Evolutionary conservation across 2,888 invertebrate genomes (phyloP), one percentile per base, ranked within the genome.

Genomic region (Dyspetes luteomarginatus): DNA sequence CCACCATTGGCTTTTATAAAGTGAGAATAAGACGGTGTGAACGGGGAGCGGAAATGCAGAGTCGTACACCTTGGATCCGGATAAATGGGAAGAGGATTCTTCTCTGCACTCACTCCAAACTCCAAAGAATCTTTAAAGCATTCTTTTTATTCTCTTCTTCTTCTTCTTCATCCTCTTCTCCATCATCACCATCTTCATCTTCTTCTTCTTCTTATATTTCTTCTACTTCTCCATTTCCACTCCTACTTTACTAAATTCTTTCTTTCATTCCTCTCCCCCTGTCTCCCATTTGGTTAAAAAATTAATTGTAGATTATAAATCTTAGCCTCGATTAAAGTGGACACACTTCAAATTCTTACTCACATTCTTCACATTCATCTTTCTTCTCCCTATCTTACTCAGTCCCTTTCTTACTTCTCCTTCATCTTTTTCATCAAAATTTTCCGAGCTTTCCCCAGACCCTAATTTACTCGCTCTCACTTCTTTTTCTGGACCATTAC

Each of bases 231-330:
- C 65, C 17, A 17, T 52, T 62, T 48, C 43, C 67, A 52, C 64
- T 43, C 62, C 26, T n/a, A n/a, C 43, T 45, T 28, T 64, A 43
- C 52, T 30, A 28, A 19, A 30, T 48, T 58, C 43, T 26, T 50
- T 45, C 55, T 41, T 50, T 50, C 73, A 50, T n/a, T n/a, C n/a
- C n/a, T n/a, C 69, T 67, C 58, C 71, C 73, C 36, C 45, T 41
- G 28, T 30, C 69, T 85, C 86, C 84, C 87, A 85, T 88, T 87
- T 86, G 85, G 86, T 86, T 87, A 85, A 85, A 88, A 87, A 87
- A 88, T 87, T 86, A 85, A 86, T 87, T 87, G 86, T 85, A 87
- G 87, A 88, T 88, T 88, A 86, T 86, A 87, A 84, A 86, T 87
- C 82, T 82, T 69, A 79, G 82, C 81, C 67, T 45, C 56, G 83